phyloP scores from a whole-genome alignment of 2,888 invertebrate species.

The Halocaridina rubra region DNA sequence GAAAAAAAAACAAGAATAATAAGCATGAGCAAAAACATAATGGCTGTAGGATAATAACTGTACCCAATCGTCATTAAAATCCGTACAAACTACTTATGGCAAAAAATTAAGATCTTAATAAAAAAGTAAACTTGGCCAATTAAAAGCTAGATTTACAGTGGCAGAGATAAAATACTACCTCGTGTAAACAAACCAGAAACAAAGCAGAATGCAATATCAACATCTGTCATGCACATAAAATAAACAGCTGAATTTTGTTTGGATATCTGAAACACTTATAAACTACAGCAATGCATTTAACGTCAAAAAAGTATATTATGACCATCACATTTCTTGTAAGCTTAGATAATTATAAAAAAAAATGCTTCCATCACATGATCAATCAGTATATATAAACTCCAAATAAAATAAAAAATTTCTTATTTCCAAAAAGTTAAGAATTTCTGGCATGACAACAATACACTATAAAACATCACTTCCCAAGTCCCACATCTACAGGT shows the following conservation, averaged over 20 bases:
- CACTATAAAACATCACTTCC: not conserved
- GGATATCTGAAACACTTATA: no score
- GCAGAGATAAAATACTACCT: slow-evolving; percentile 18
- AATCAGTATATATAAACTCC: no score
- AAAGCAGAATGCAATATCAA: not conserved
- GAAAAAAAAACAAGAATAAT: slow-evolving; percentile 31
- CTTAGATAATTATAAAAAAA: no score
- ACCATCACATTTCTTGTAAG: not conserved
- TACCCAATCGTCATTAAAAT: not conserved
- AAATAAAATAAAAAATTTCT: slow-evolving; percentile 8
- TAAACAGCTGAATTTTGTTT: not conserved
- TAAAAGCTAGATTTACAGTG: slow-evolving; percentile 5
- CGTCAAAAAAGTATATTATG: slow-evolving; percentile 6
- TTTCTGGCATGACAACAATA: slow-evolving; percentile 9
- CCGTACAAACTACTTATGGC: not conserved
- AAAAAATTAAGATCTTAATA: not conserved
- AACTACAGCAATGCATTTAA: not conserved
- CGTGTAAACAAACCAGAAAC: not conserved
- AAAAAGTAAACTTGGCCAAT: not conserved
- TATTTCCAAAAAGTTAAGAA: not conserved
- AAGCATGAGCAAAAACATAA: slow-evolving; percentile 63
- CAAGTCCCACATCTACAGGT: not conserved
- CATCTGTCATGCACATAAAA: not conserved
- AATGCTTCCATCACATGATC: no score
- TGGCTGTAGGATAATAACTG: not conserved